These are phyloP conservation scores for Indicator maculatus DNA, from an alignment of 2,113 vertebrate genomes.

Conservation along the genomic window DNA sequence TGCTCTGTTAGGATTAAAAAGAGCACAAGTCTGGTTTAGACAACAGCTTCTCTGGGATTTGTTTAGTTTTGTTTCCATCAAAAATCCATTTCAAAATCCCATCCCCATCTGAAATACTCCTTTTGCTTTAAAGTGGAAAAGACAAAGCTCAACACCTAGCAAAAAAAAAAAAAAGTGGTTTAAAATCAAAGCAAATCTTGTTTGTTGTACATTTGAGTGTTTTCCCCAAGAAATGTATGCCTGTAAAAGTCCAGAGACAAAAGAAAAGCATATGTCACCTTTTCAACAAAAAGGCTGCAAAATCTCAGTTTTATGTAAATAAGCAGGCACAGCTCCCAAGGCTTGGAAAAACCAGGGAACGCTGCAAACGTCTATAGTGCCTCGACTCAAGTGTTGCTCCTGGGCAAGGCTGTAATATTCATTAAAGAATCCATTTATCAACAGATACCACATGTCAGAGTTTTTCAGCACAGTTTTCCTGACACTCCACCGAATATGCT, in stretches of 20 bases:
- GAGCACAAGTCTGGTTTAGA: background rate
- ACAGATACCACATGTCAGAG: constrained; percentile 49
- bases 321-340: background rate
- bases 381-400: constrained; percentile 41
- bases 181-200: background rate
- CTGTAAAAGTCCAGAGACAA: background rate
- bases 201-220: background rate
- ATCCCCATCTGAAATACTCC: background rate
- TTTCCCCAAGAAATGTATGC: background rate
- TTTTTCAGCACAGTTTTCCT: constrained; percentile 44
- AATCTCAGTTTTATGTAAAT: constrained; percentile 38
- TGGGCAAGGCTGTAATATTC: constrained; percentile 48
- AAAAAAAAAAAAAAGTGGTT: background rate
- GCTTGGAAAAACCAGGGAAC: constrained; percentile 22
- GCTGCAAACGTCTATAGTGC: background rate
- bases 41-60: background rate
- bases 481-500: background rate
- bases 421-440: constrained; percentile 64
- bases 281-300: constrained; percentile 41
- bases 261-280: constrained; percentile 54
- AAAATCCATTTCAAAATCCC: background rate
- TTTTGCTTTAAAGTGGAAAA: background rate
- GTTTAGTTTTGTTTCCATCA: background rate
- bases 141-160: background rate
- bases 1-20: background rate